These are phyloP conservation scores for Agraylea sexmaculata DNA, from an alignment of 1,140 invertebrate genomes.

Conservation along the genomic window DNA sequence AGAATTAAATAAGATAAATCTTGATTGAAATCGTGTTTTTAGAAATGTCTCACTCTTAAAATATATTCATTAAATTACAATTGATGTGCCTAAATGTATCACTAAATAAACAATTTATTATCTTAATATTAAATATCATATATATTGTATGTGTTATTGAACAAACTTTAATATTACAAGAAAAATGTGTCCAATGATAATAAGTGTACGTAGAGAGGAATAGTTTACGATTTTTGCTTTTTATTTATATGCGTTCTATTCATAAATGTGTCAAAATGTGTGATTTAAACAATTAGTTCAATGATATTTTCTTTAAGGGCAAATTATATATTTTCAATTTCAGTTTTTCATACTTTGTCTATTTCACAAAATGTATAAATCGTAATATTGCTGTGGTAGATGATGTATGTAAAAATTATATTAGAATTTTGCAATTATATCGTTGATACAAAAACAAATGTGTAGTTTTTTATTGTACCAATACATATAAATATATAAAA, in stretches of 20 bases:
- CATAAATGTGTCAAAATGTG: conserved; percentile 1
- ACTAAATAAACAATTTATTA: conserved; percentile 24
- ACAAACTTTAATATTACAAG: conserved; percentile 8
- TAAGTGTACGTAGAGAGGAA: conserved; percentile 16
- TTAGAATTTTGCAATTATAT: background rate
- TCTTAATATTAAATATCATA: conserved; percentile 28
- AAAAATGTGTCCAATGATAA: conserved; percentile 21
- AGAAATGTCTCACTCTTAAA: conserved; percentile 22
- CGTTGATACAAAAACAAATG: conserved; percentile 7
- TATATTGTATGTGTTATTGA: conserved; percentile 26
- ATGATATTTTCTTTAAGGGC: background rate
- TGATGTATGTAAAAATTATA: conserved; percentile 7
- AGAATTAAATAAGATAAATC: too few species aligned
- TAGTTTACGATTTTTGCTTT: conserved; percentile 16
- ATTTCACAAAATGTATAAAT: conserved; percentile 9
- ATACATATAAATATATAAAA: conserved; percentile 14
- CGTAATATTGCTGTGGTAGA: conserved; percentile 10
- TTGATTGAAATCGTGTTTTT: conserved; percentile 18
- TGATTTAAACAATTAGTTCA: background rate
- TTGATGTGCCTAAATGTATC: conserved; percentile 45
- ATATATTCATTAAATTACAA: conserved; percentile 27
- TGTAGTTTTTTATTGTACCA: conserved; percentile 21
- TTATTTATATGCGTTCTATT: conserved; percentile 10
- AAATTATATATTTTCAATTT: background rate
- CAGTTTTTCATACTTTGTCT: background rate